A percentile compares a stretch with the other conserved stretches of the same genome.
Evolutionary conservation across 2,888 invertebrate genomes (phyloP).

Genomic region (Alsophila aescularia): DNA sequence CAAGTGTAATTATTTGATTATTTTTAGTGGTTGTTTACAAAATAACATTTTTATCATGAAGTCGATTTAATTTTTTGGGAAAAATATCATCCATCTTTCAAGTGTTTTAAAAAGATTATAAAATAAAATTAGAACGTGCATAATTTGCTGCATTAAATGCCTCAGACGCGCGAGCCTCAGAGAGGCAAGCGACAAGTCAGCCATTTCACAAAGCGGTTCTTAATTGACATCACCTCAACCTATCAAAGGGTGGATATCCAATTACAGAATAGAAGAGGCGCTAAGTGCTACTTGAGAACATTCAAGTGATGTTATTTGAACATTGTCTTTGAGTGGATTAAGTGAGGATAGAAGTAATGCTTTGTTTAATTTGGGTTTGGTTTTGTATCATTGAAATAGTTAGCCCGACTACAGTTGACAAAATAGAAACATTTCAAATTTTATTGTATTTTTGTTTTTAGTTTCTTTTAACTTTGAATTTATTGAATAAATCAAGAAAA

Average conservation of each 20-base stretch:
- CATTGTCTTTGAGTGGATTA: conserved; percentile 46
- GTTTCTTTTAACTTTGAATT: no score
- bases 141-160: conserved; percentile 34
- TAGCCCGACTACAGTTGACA: background rate
- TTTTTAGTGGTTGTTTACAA: no score
- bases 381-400: background rate
- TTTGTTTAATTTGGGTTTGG: background rate
- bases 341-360: conserved; percentile 27
- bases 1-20: no score
- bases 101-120: conserved; percentile 1
- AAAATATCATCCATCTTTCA: background rate
- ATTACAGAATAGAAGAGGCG: conserved; percentile 59
- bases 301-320: conserved; percentile 41
- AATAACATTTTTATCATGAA: no score
- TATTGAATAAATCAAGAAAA: no score
- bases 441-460: no score
- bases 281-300: conserved; percentile 53
- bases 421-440: background rate
- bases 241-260: conserved; percentile 71
- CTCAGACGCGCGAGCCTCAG: conserved; percentile 39
- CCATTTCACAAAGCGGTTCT: conserved; percentile 57
- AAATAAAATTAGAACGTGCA: background rate
- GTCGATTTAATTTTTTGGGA: no score
- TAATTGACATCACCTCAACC: conserved; percentile 66
- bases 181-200: conserved; percentile 42